Percentiles rank a stretch among this genome's conserved stretches.
These are phyloP conservation scores for Myopa tessellatipennis DNA, from an alignment of 2,888 invertebrate species.

Conservation along the genomic window DNA sequence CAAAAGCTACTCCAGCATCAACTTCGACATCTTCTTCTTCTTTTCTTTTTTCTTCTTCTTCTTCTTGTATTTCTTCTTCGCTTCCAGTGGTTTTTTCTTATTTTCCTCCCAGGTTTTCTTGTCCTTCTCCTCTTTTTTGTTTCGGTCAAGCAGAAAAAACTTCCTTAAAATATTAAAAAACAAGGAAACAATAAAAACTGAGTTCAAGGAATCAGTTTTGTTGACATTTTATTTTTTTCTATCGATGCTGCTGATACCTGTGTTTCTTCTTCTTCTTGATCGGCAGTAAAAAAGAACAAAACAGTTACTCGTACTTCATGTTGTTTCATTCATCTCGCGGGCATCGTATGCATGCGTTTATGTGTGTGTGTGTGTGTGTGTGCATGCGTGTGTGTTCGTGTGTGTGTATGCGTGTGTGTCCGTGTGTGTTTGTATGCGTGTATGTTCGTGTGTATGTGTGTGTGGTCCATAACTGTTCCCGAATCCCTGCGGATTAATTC, in stretches of 20 bases:
- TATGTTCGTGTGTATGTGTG: neutral
- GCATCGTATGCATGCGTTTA: neutral
- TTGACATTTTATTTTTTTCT: no score
- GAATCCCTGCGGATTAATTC: constrained; percentile 28
- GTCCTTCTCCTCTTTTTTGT: no score
- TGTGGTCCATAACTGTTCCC: constrained; percentile 10
- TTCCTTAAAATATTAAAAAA: no score
- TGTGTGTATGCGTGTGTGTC: neutral
- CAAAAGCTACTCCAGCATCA: neutral
- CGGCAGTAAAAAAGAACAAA: neutral
- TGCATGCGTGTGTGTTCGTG: neutral
- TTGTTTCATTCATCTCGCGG: neutral
- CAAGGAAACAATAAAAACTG: no score
- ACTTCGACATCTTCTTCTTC: neutral
- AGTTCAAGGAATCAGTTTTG: no score
- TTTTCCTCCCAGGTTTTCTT: no score
- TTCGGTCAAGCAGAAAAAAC: no score
- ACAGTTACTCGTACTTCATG: neutral
- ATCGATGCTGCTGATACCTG: no score
- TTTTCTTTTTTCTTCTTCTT: no score
- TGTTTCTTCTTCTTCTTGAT: no score
- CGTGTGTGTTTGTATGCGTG: neutral
- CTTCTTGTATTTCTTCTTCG: no score
- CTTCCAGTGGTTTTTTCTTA: no score
- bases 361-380: neutral